These are phyloP conservation scores for Catharus bicknelli DNA, from an alignment of 2,113 vertebrate genomes.

Conservation along the genomic window DNA sequence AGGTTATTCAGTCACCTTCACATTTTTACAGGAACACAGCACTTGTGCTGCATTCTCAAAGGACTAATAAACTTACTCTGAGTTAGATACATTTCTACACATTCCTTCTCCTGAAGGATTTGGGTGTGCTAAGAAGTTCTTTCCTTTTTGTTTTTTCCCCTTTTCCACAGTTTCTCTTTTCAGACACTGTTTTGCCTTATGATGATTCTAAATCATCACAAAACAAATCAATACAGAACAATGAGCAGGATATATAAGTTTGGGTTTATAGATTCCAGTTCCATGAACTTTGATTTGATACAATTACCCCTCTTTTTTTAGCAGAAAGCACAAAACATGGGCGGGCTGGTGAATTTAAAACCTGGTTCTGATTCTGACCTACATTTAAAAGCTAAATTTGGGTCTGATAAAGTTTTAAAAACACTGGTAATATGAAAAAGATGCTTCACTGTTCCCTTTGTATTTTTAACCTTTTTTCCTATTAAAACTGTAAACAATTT, in stretches of 20 bases:
- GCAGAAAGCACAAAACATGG: slow-evolving; percentile 5
- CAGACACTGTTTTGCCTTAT: slow-evolving; percentile 25
- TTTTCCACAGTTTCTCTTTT: neutral
- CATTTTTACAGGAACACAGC: slow-evolving; percentile 33
- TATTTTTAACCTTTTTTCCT: slow-evolving; percentile 40
- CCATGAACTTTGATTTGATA: slow-evolving; percentile 25
- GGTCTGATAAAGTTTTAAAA: slow-evolving; percentile 52
- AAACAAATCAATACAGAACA: neutral
- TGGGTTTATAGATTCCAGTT: slow-evolving; percentile 45
- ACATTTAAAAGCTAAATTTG: slow-evolving; percentile 35
- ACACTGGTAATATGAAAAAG: slow-evolving; percentile 53
- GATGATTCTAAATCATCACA: slow-evolving; percentile 6
- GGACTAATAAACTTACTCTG: slow-evolving; percentile 15
- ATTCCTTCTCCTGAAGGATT: slow-evolving; percentile 2
- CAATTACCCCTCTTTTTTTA: neutral
- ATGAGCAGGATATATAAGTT: neutral
- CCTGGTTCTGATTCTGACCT: slow-evolving; percentile 47
- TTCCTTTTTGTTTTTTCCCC: neutral
- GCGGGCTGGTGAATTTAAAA: neutral
- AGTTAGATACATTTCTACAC: slow-evolving; percentile 23
- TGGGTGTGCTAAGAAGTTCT: neutral
- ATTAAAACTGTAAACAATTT: slow-evolving; percentile 55
- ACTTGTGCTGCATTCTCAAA: slow-evolving; percentile 15
- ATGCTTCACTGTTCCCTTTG: slow-evolving; percentile 30
- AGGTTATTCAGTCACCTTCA: slow-evolving; percentile 52